Percentiles rank a stretch among this genome's conserved stretches.
These are phyloP conservation scores for Trichosurus vulpecula DNA, from an alignment of 2,797 vertebrate genomes.

Conservation along the genomic window DNA sequence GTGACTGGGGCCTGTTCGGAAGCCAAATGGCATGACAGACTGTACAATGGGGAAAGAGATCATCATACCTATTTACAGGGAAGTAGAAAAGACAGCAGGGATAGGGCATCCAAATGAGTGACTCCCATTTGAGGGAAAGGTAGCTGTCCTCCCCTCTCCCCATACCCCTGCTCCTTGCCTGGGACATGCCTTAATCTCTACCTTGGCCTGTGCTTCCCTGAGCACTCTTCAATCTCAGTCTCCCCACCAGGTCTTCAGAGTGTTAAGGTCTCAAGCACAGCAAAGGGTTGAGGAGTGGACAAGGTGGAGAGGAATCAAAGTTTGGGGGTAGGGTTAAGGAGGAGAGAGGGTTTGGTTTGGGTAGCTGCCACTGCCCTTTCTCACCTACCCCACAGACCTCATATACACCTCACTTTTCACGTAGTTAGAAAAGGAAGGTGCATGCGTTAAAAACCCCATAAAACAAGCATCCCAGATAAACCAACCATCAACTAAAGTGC, in stretches of 20 bases:
- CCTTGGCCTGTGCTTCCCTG: slow-evolving; percentile 41
- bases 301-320: slow-evolving; percentile 57
- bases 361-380: slow-evolving; percentile 64
- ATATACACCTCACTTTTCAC: slow-evolving; percentile 45
- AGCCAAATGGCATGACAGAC: slow-evolving; percentile 28
- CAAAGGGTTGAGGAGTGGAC: slow-evolving; percentile 40
- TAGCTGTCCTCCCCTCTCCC: neutral
- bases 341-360: slow-evolving; percentile 55
- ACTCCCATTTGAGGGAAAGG: slow-evolving; percentile 59
- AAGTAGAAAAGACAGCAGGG: slow-evolving; percentile 68
- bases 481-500: slow-evolving; percentile 77
- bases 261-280: slow-evolving; percentile 68
- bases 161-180: slow-evolving; percentile 38
- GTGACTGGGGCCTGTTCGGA: slow-evolving; percentile 41
- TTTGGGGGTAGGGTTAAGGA: slow-evolving; percentile 40
- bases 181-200: slow-evolving; percentile 28
- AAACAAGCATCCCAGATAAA: slow-evolving; percentile 55
- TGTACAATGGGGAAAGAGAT: slow-evolving; percentile 59
- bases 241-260: slow-evolving; percentile 59
- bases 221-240: slow-evolving; percentile 44
- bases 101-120: slow-evolving; percentile 55
- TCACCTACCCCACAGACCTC: slow-evolving; percentile 44
- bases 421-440: slow-evolving; percentile 63
- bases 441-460: slow-evolving; percentile 52
- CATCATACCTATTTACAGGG: slow-evolving; percentile 70